Evolutionary conservation across 2,888 invertebrate genomes (phyloP).

Genomic region (Drosophila stalkeri): DNA sequence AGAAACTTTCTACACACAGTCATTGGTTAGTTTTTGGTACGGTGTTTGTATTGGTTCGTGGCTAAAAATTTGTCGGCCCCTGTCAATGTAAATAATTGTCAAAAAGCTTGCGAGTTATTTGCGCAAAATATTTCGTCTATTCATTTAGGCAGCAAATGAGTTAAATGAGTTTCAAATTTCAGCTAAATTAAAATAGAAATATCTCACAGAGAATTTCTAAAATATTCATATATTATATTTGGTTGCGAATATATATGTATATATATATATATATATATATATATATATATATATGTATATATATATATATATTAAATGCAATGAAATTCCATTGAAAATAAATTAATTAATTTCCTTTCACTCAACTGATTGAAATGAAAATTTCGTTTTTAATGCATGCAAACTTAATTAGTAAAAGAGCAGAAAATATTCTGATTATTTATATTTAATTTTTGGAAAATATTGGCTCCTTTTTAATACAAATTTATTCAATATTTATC

Average conservation of each 20-base stretch:
- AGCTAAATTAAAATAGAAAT: background rate
- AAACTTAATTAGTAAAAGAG: background rate
- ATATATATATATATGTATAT: background rate
- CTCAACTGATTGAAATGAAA: background rate
- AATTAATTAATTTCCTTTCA: background rate
- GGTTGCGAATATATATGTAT: background rate
- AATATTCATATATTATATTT: background rate
- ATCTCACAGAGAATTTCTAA: background rate
- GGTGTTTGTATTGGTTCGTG: constrained; percentile 29
- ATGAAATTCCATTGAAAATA: background rate
- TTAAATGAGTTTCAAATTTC: constrained; percentile 8
- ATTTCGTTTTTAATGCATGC: background rate
- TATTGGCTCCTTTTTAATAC: too few relatives aligned
- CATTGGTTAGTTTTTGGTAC: constrained; percentile 16
- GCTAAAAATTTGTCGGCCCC: constrained; percentile 20
- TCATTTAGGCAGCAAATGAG: constrained; percentile 9
- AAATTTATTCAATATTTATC: too few relatives aligned
- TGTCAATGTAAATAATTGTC: constrained; percentile 46
- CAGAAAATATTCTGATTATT: background rate
- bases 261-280: background rate
- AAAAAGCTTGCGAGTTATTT: constrained; percentile 27
- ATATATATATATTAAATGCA: background rate
- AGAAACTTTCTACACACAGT: constrained; percentile 32
- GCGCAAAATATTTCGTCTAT: constrained; percentile 12
- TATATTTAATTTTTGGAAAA: background rate